A percentile compares a stretch with the other conserved stretches of the same genome.
These are phyloP conservation scores for Apis dorsata DNA, from an alignment of 1,140 invertebrate species.

Conservation along the genomic window DNA sequence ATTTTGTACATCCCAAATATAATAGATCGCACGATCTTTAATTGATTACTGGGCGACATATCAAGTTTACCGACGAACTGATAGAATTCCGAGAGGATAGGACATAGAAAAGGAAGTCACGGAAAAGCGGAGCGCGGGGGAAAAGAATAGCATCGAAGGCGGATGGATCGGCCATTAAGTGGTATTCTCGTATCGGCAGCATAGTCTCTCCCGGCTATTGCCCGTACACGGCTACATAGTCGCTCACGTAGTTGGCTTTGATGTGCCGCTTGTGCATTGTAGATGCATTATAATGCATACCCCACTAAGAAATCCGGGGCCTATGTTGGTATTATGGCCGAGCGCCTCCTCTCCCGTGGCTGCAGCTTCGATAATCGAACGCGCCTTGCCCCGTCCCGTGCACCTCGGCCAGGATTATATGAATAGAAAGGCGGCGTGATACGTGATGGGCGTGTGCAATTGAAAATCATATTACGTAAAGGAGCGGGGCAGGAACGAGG, in stretches of 20 bases:
- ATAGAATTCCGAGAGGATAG: neutral
- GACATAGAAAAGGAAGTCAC: slow-evolving; percentile 9
- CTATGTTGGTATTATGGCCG: slow-evolving; percentile 70
- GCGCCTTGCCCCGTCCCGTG: slow-evolving; percentile 46
- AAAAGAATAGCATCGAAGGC: slow-evolving; percentile 11
- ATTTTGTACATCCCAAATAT: neutral
- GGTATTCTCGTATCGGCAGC: slow-evolving; percentile 53
- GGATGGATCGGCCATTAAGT: slow-evolving; percentile 50
- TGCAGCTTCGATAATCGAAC: slow-evolving; percentile 72
- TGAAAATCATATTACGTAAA: slow-evolving; percentile 71
- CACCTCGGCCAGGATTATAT: slow-evolving; percentile 63
- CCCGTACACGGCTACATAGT: slow-evolving; percentile 52
- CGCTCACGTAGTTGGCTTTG: slow-evolving; percentile 74
- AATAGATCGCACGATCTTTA: neutral
- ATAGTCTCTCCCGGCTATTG: slow-evolving; percentile 44
- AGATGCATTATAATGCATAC: slow-evolving; percentile 75
- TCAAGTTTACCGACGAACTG: no score
- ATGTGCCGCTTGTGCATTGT: slow-evolving; percentile 71
- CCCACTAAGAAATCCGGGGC: slow-evolving; percentile 58
- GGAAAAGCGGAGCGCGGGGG: slow-evolving; percentile 14
- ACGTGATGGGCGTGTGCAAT: slow-evolving; percentile 72
- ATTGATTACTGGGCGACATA: neutral
- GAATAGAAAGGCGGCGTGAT: slow-evolving; percentile 72
- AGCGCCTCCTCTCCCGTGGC: slow-evolving; percentile 35
- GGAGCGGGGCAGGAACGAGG: slow-evolving; percentile 22